These are phyloP conservation scores for Tenualosa ilisha DNA, from an alignment of 2,797 vertebrate genomes.

Conservation along the genomic window DNA sequence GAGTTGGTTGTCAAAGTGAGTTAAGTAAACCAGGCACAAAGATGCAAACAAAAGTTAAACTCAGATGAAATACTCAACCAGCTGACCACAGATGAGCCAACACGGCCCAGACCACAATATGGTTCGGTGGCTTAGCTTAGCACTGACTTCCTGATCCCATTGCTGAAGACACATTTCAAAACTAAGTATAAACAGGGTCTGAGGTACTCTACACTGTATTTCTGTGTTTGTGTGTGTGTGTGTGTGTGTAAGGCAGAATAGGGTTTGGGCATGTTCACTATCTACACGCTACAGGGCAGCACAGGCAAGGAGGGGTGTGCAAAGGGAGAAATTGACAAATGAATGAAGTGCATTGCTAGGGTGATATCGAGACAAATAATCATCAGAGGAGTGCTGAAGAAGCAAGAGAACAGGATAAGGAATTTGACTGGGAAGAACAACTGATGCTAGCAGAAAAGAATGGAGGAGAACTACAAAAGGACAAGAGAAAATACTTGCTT, in stretches of 20 bases:
- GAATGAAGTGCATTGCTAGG: background rate
- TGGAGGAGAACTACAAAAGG: conserved; percentile 21
- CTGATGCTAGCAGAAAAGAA: background rate
- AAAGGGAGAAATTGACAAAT: background rate
- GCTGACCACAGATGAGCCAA: no score
- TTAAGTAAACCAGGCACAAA: background rate
- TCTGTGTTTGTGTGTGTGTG: background rate
- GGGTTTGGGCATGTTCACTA: background rate
- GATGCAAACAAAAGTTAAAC: no score
- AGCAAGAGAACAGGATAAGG: background rate
- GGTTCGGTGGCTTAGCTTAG: no score
- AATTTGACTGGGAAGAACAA: background rate
- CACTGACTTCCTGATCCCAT: no score
- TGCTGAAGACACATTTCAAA: no score
- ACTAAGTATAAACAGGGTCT: no score
- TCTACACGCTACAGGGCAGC: no score
- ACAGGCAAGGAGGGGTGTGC: background rate
- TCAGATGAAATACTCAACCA: no score
- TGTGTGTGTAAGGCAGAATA: background rate
- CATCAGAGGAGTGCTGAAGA: background rate
- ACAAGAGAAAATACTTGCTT: conserved; percentile 72
- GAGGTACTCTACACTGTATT: no score
- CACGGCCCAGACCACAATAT: no score
- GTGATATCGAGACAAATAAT: background rate
- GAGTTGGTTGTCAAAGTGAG: no score